Percentiles rank a stretch among this genome's conserved stretches.
phyloP scores from a whole-genome alignment of 35 echinoderm and acorn worm species.

The Hemicentrotus pulcherrimus region DNA sequence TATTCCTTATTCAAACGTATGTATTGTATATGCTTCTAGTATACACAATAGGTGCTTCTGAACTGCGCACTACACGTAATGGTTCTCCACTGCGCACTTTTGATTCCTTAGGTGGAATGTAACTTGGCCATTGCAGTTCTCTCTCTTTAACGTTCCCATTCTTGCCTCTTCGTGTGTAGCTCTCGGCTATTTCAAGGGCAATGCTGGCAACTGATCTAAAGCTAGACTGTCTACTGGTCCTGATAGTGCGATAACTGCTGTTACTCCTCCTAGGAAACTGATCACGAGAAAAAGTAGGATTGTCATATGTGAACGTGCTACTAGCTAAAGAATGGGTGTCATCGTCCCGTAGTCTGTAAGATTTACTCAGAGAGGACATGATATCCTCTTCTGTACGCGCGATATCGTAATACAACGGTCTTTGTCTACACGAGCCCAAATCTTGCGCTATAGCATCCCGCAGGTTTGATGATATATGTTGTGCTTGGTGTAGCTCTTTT shows the following conservation, averaged over 20 bases:
- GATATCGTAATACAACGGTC: conserved; percentile 91
- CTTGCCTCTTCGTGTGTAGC: conserved; percentile 18
- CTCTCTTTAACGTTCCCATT: conserved; percentile 31
- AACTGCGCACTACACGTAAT: conserved; percentile 47
- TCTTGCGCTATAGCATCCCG: conserved; percentile 80
- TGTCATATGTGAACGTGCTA: conserved; percentile 90
- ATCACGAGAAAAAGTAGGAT: conserved; percentile 74
- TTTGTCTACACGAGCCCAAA: conserved; percentile 69
- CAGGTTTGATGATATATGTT: conserved; percentile 79
- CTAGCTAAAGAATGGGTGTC: conserved; percentile 73
- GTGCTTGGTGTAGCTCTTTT: conserved; percentile 75
- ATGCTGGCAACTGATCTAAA: conserved; percentile 89
- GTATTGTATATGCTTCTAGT: conserved; percentile 43
- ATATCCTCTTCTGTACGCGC: conserved; percentile 78
- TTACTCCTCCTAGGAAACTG: conserved; percentile 37
- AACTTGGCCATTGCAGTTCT: conserved; percentile 65
- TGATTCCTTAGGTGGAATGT: conserved; percentile 62
- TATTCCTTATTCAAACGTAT: conserved; percentile 1
- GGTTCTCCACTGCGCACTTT: conserved; percentile 49
- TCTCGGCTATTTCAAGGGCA: conserved; percentile 62
- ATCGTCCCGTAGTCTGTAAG: conserved; percentile 71
- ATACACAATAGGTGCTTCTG: conserved; percentile 26
- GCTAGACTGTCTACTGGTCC: conserved; percentile 83
- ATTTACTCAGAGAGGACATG: conserved; percentile 64
- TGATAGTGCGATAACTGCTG: conserved; percentile 44